A percentile compares a stretch with the other conserved stretches of the same genome.
Conservation (phyloP, 1,140 invertebrate species). For the Zaprionus inermis region DNA sequence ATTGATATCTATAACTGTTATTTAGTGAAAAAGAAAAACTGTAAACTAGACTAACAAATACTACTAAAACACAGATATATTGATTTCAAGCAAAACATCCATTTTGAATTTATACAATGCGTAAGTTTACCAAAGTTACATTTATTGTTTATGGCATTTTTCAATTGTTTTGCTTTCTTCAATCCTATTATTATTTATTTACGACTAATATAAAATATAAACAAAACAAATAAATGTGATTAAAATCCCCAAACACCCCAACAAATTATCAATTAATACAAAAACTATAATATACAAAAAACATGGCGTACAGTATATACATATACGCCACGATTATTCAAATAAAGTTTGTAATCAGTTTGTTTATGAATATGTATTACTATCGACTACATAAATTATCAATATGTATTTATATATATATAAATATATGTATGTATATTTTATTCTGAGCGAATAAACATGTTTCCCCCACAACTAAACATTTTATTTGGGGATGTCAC, state of each 20-base stretch:
- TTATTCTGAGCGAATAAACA: slow-evolving; percentile 49
- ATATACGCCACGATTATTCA: slow-evolving; percentile 46
- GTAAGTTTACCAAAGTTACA: slow-evolving; percentile 80
- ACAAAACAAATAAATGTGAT: slow-evolving; percentile 69
- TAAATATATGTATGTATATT: slow-evolving; percentile 46
- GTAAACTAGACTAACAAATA: slow-evolving; percentile 47
- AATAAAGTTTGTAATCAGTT: slow-evolving; percentile 59
- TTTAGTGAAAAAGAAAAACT: slow-evolving; percentile 56
- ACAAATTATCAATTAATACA: slow-evolving; percentile 53
- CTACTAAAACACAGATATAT: slow-evolving; percentile 9
- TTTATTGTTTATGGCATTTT: slow-evolving; percentile 63
- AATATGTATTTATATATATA: slow-evolving; percentile 65
- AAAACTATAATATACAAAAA: slow-evolving; percentile 64
- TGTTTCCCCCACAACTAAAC: slow-evolving; percentile 36
- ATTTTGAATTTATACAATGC: slow-evolving; percentile 77
- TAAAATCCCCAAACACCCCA: slow-evolving; percentile 55
- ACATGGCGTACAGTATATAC: slow-evolving; percentile 50
- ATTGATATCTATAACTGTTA: slow-evolving; percentile 63
- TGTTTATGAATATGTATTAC: slow-evolving; percentile 73
- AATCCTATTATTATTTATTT: slow-evolving; percentile 69
- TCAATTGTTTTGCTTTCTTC: slow-evolving; percentile 49
- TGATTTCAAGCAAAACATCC: slow-evolving; percentile 20
- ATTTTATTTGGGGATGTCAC: slow-evolving; percentile 5
- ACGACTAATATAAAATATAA: slow-evolving; percentile 36
- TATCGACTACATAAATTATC: slow-evolving; percentile 63